Evolutionary conservation across 2,888 invertebrate species (phyloP).

Genomic region (Phortica magna): DNA sequence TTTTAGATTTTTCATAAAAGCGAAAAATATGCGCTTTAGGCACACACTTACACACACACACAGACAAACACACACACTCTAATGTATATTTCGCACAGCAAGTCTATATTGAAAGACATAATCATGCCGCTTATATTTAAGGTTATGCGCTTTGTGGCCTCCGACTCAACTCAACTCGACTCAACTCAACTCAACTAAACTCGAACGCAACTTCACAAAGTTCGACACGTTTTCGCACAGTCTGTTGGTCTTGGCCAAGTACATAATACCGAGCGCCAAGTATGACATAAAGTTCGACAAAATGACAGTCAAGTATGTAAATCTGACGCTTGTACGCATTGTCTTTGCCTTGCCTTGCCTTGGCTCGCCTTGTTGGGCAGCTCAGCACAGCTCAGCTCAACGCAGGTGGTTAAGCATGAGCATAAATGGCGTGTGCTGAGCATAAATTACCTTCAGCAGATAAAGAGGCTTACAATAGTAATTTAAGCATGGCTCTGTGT

Average conservation of each 20-base stretch:
- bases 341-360: not conserved
- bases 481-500: not conserved
- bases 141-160: slow-evolving; percentile 62
- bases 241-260: not conserved
- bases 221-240: not conserved
- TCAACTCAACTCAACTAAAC: slow-evolving; percentile 11
- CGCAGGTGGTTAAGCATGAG: slow-evolving; percentile 23
- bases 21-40: slow-evolving; percentile 17
- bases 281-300: slow-evolving; percentile 28
- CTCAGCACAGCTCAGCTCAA: not conserved
- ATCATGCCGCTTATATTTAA: slow-evolving; percentile 67
- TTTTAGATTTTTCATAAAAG: slow-evolving; percentile 24
- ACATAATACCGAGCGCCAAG: not conserved
- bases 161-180: slow-evolving; percentile 9
- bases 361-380: not conserved
- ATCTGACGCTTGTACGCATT: slow-evolving; percentile 9
- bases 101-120: slow-evolving; percentile 37
- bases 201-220: not conserved
- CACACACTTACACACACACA: not conserved
- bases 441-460: slow-evolving; percentile 10
- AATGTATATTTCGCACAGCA: not conserved
- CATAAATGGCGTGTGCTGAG: not conserved
- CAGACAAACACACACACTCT: not conserved
- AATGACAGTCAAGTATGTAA: slow-evolving; percentile 28
- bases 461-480: slow-evolving; percentile 18